Evolutionary conservation across 2,888 invertebrate species (phyloP), one percentile per base, ranked within the genome.

Genomic region (Drosophila pseudotalamancana): DNA sequence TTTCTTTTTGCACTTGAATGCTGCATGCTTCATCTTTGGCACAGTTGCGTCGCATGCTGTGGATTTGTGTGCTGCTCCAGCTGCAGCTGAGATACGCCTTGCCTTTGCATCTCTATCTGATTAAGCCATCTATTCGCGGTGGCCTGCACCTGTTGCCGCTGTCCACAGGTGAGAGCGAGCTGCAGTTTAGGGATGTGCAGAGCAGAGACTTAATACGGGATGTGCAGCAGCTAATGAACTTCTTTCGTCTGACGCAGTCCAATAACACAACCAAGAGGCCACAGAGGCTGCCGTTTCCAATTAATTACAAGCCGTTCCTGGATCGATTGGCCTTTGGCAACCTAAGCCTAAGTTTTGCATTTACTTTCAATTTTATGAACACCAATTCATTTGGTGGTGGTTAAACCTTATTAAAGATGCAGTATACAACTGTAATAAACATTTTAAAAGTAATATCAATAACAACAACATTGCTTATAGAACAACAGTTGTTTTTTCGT

Each of bases 311-410:
- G 11, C 18, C 71, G 40, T n/a, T 63, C 1, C 12, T 65, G 19
- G 61, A 68, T 48, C 76, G 81, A 5, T 40, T 83, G 25, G 80
- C 79, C 1, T 53, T 85, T 31, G 77, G 83, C 0, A 80, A 77
- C 62, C 12, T 87, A 3, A 72, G 80, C 0, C 55, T 87, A 3
- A 63, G 49, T 50, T 37, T 88, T 4, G 85, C 75, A 4, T 71
- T 84, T 23, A 42, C 60, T 0, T 57, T 80, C 6, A 84, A 86
- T 35, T 66, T 88, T 31, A 55, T 72, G 40, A 21, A 75, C 8
- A 69, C 54, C 46, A 81, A 67, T 16, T 67, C 21, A 46, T 40
- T 84, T 9, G 60, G n/a, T 12, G 6, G 25, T 8, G 29, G 29
- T 8, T 18, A n/a, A n/a, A n/a, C n/a, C n/a, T n/a, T n/a, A n/a